Percentiles rank a stretch among this genome's conserved stretches.
phyloP scores from a whole-genome alignment of 2,797 vertebrate genomes.

The Myotis findleyi region DNA sequence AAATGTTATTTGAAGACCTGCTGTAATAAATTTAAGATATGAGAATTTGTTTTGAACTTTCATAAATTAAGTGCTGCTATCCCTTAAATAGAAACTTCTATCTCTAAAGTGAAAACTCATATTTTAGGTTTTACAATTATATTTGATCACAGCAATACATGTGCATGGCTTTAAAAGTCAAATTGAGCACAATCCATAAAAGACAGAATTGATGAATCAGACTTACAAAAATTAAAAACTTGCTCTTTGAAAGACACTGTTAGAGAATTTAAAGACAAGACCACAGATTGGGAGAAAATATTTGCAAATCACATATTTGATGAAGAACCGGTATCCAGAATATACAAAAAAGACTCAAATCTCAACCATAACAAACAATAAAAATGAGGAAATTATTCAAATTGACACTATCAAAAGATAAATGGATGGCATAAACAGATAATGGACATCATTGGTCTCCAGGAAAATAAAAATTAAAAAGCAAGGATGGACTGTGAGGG shows the following conservation, averaged over 20 bases:
- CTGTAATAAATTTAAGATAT: neutral
- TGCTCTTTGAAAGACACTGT: neutral
- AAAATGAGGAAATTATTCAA: neutral
- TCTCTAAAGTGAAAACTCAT: neutral
- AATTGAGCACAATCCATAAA: neutral
- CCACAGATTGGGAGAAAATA: neutral
- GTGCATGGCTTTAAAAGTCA: neutral
- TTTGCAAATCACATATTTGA: neutral
- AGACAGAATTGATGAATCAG: neutral
- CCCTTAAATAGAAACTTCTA: neutral
- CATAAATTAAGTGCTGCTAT: neutral
- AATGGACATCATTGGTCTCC: neutral
- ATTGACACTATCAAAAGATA: neutral
- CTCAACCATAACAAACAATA: neutral
- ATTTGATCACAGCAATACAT: slow-evolving; percentile 1
- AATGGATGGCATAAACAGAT: neutral
- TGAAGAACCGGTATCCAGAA: neutral
- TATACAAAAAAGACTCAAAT: neutral
- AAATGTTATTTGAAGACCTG: neutral
- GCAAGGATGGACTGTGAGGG: neutral
- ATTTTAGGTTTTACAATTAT: slow-evolving; percentile 44
- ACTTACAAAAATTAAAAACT: neutral
- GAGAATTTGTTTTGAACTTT: slow-evolving; percentile 11
- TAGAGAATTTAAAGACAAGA: neutral
- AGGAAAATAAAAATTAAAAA: slow-evolving; percentile 45